phyloP scores from a whole-genome alignment of 2,888 invertebrate genomes.

The Synanthedon myopaeformis region DNA sequence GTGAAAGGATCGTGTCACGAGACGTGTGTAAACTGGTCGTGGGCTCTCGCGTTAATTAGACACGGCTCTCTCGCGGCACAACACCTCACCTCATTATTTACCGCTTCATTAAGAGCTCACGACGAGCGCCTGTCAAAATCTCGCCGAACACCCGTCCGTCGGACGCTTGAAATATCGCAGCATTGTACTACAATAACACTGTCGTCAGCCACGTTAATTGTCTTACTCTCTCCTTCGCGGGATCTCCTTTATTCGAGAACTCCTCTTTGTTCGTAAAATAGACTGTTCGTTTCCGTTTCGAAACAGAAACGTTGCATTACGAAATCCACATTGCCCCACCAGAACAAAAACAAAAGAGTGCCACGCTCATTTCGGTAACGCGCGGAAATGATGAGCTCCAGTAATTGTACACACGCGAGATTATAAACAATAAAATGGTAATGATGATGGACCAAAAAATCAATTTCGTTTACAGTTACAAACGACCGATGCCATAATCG shows the following conservation, averaged over 20 bases:
- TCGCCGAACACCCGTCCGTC: conserved; percentile 46
- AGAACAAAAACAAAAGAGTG: conserved; percentile 47
- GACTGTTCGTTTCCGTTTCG: conserved; percentile 35
- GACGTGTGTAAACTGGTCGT: conserved; percentile 35
- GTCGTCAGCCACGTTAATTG: conserved; percentile 61
- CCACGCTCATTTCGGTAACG: conserved; percentile 45
- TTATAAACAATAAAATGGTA: conserved; percentile 56
- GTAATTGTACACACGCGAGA: conserved; percentile 44
- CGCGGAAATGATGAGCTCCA: conserved; percentile 43
- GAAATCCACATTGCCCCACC: conserved; percentile 31
- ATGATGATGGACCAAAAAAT: conserved; percentile 57
- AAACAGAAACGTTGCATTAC: conserved; percentile 30
- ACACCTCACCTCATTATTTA: conserved; percentile 67
- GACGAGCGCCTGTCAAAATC: conserved; percentile 62
- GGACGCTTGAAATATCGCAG: conserved; percentile 56
- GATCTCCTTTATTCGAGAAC: conserved; percentile 35
- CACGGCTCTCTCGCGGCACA: conserved; percentile 48
- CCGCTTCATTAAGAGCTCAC: conserved; percentile 67
- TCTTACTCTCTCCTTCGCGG: conserved; percentile 37
- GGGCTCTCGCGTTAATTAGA: conserved; percentile 56
- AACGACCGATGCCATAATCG: conserved; percentile 30
- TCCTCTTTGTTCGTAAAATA: conserved; percentile 40
- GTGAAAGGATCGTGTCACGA: conserved; percentile 27
- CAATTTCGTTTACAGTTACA: conserved; percentile 57
- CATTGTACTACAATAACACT: conserved; percentile 61